These are phyloP conservation scores for Dromiciops gliroides DNA, from an alignment of 2,113 vertebrate genomes.

Conservation along the genomic window DNA sequence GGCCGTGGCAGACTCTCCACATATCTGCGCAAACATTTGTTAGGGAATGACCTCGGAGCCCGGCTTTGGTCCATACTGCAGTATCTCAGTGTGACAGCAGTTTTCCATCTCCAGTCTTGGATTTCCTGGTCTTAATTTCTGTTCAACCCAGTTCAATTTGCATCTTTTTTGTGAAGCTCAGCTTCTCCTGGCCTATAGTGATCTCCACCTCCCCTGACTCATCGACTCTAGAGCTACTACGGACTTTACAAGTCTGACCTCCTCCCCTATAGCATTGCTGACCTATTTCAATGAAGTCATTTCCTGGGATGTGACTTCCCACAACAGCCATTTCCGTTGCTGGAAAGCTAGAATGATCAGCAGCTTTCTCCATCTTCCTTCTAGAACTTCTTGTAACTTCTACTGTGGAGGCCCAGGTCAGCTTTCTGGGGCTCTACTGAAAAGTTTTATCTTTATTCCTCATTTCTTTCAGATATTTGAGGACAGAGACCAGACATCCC, in stretches of 20 bases:
- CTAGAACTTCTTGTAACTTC: background rate
- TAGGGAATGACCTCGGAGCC: background rate
- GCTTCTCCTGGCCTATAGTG: background rate
- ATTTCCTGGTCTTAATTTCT: background rate
- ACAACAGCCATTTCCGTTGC: background rate
- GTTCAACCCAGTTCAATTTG: background rate
- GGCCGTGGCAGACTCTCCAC: background rate
- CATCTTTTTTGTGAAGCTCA: background rate
- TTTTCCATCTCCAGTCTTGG: background rate
- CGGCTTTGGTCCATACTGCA: background rate
- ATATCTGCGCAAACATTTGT: background rate
- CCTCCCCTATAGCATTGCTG: background rate
- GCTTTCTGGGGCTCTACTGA: background rate
- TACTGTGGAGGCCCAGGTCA: background rate
- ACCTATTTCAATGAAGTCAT: background rate
- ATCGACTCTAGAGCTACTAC: background rate
- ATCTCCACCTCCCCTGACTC: background rate
- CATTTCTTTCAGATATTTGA: background rate
- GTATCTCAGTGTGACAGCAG: background rate
- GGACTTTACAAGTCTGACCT: background rate
- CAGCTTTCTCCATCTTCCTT: background rate
- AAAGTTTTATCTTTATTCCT: background rate
- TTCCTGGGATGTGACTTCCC: background rate
- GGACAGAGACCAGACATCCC: no score
- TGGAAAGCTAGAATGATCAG: background rate